Evolutionary conservation across 2,113 vertebrate species (phyloP).

Genomic region (Menura novaehollandiae): DNA sequence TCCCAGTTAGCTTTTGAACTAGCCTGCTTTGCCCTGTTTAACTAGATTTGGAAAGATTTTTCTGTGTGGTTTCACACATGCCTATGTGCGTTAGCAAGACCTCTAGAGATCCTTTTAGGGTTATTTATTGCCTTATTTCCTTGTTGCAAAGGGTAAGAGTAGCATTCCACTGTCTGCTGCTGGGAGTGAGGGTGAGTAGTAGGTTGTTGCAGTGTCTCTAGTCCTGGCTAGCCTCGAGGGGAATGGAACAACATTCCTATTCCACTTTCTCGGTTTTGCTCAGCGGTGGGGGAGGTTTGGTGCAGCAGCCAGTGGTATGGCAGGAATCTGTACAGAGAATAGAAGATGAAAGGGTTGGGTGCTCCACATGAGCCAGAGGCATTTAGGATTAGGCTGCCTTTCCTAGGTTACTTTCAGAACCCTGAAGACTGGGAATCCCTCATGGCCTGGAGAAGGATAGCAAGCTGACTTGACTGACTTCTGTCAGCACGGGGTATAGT

Average conservation of each 20-base stretch:
- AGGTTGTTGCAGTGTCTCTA: neutral
- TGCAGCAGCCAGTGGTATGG: constrained; percentile 57
- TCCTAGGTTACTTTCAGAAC: neutral
- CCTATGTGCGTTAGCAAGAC: neutral
- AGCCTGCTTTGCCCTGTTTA: neutral
- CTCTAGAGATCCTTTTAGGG: neutral
- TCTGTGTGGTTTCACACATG: neutral
- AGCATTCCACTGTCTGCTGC: neutral
- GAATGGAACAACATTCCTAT: constrained; percentile 34
- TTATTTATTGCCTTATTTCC: neutral
- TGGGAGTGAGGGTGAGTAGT: neutral
- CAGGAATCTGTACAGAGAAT: constrained; percentile 56
- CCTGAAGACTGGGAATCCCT: neutral
- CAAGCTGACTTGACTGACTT: neutral
- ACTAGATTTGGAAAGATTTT: neutral
- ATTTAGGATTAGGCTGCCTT: constrained; percentile 51
- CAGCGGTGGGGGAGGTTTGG: constrained; percentile 41
- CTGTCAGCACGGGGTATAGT: neutral
- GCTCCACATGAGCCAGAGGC: constrained; percentile 38
- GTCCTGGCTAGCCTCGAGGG: neutral
- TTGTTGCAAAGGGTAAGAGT: neutral
- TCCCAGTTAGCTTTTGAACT: neutral
- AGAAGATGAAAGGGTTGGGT: constrained; percentile 53
- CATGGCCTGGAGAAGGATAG: neutral
- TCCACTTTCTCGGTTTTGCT: constrained; percentile 27